Evolutionary conservation across 1,140 invertebrate species (phyloP), one percentile per base, ranked within the genome.

Genomic region (Maconellicoccus hirsutus): DNA sequence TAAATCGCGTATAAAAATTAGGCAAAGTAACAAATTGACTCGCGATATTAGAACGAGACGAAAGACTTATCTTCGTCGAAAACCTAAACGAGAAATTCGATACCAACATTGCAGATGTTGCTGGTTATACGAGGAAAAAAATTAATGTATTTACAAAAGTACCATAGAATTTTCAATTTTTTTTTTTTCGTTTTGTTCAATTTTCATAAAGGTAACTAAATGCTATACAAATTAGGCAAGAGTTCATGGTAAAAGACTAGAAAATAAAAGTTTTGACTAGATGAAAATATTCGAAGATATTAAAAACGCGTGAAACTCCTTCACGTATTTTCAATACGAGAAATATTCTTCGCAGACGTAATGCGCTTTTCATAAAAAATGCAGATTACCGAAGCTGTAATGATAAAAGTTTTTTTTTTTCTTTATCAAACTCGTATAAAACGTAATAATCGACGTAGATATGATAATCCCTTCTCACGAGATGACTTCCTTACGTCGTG

Each of bases 201-300:
- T 52, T 52, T 14, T 16, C 3, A 19, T 16, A 16, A 52, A 52
- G 42, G 42, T 52, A 52, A 52, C 42, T 52, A 52, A 52, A 52
- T 52, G 42, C 42, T 52, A 52, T 52, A 52, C 42, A 52, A 52
- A 52, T 52, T 52, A 52, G n/a, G n/a, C 42, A 52, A 52, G n/a
- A 52, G n/a, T 16, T 52, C n/a, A 52, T 52, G 42, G 42, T 52
- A 52, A 52, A 52, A 52, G 42, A 52, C 42, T 52, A 52, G 42
- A 52, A 8, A 52, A 52, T 52, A 52, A 52, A 52, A 16, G n/a
- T 33, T 52, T 19, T 52, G 42, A 52, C 42, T 52, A 52, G 42
- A 52, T 52, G 42, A 52, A 52, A 52, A 52, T 33, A 33, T 33
- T 33, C 29, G 29, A 33, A 12, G 42, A 3, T 52, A 52, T 16